These are phyloP conservation scores for Ascaphus truei DNA, from an alignment of 2,113 vertebrate species.

Conservation along the genomic window DNA sequence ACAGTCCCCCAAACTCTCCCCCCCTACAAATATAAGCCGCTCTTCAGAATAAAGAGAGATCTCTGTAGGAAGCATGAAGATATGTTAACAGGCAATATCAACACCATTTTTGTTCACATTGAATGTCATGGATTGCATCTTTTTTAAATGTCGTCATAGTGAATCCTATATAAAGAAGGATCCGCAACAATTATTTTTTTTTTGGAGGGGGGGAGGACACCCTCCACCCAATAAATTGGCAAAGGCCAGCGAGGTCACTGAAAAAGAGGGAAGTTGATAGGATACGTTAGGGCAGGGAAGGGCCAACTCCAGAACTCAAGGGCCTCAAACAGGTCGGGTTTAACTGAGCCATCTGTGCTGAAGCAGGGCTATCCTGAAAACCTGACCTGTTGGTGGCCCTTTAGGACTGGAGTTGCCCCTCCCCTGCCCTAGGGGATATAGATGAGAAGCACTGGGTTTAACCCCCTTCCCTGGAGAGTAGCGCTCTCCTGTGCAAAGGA, in stretches of 20 bases:
- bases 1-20: too few relatives aligned
- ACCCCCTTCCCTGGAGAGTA: not conserved
- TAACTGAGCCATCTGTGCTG: not conserved
- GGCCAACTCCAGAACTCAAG: too few relatives aligned
- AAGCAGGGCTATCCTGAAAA: not conserved
- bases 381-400: too few relatives aligned
- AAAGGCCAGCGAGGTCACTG: not conserved
- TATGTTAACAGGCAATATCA: conserved; percentile 11
- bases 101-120: not conserved
- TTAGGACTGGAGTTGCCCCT: too few relatives aligned
- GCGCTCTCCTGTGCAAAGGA: not conserved
- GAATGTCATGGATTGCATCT: conserved; percentile 1
- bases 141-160: conserved; percentile 12
- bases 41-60: not conserved
- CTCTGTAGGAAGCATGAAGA: not conserved
- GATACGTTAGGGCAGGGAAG: too few relatives aligned
- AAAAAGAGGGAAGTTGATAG: not conserved
- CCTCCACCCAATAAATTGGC: too few relatives aligned
- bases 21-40: too few relatives aligned
- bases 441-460: conserved; percentile 37
- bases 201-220: conserved; percentile 43
- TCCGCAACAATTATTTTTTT: too few relatives aligned
- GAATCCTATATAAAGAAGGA: not conserved
- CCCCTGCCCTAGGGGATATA: conserved; percentile 43
- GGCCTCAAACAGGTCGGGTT: too few relatives aligned